Percentiles rank a stretch among this genome's conserved stretches.
These are phyloP conservation scores for Leptobrachium leishanense DNA, from an alignment of 2,113 vertebrate species.

Conservation along the genomic window DNA sequence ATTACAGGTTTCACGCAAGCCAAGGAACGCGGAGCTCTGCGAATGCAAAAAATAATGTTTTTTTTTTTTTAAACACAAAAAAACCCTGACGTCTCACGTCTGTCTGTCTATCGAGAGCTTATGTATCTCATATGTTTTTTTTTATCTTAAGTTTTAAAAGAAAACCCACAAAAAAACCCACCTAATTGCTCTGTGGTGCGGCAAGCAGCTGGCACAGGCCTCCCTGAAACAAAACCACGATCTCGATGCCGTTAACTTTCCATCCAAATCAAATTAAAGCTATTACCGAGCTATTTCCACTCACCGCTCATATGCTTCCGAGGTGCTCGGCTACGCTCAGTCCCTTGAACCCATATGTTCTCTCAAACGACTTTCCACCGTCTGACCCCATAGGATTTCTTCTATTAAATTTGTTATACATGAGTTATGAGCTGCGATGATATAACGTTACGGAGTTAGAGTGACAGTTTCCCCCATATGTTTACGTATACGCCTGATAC, in stretches of 20 bases:
- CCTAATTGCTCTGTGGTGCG: neutral
- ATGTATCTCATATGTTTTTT: neutral
- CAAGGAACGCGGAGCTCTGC: no score
- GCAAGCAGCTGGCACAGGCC: neutral
- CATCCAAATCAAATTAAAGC: slow-evolving; percentile 41
- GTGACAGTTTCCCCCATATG: slow-evolving; percentile 41
- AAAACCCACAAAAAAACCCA: neutral
- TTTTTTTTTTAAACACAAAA: no score
- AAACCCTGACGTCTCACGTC: no score
- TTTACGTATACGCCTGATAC: slow-evolving; percentile 3
- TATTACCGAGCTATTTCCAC: slow-evolving; percentile 3
- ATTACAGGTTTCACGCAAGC: no score
- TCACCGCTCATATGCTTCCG: slow-evolving; percentile 15
- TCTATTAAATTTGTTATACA: slow-evolving; percentile 18
- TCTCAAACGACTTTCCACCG: neutral
- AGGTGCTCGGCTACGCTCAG: neutral
- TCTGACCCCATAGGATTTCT: slow-evolving; percentile 34
- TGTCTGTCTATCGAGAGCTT: no score
- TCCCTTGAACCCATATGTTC: slow-evolving; percentile 54
- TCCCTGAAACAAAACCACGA: neutral
- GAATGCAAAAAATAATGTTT: no score
- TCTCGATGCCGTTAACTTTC: slow-evolving; percentile 33
- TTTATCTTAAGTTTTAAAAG: neutral
- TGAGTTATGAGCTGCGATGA: slow-evolving; percentile 8
- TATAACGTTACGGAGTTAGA: slow-evolving; percentile 49